Evolutionary conservation across 2,113 vertebrate species (phyloP), one percentile per base, ranked within the genome.

Genomic region (Todiramphus chloris): DNA sequence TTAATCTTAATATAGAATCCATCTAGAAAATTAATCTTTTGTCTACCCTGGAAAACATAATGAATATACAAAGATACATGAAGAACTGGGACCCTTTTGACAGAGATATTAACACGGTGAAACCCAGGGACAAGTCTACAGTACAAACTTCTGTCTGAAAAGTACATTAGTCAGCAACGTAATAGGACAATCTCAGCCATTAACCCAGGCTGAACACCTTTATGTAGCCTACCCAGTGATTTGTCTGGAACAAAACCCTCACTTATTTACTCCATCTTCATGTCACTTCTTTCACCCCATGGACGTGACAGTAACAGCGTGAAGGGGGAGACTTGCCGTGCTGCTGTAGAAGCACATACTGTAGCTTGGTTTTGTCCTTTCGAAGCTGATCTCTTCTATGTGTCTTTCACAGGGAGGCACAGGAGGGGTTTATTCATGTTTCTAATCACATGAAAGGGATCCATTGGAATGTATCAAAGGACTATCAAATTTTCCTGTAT

Each of bases 51-150:
- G 51, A 69, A 91, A 94, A 82, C 15, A 23, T n/a, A 92, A 62
- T 33, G 62, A 93, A 73, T 63, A 87, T 24, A 79, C 18, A 79
- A 58, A 77, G 55, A 73, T 51, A 15, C 16, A 79, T 74, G 80
- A 89, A 80, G 44, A 85, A 66, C 23, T 43, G 21, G 19, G 43
- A 89, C 44, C 62, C 80, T 94, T 95, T 67, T 60, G 91, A 94
- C 81, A 93, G 66, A 82, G 53, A 66, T 76, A 93, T 85, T 92
- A 94, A 85, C 86, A 18, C 31, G 46, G 24, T 50, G 87, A 95
- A 94, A 95, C 69, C 80, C 31, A 74, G 91, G 91, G 92, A 58
- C 62, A 85, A 89, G 83, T 73, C 86, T 93, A 16, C 35, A 48
- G 46, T 11, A 76, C 5, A 55, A 94, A 58, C 33, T 89, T 73